phyloP scores from a whole-genome alignment of 2,888 invertebrate species.

The Seladonia tumulorum region DNA sequence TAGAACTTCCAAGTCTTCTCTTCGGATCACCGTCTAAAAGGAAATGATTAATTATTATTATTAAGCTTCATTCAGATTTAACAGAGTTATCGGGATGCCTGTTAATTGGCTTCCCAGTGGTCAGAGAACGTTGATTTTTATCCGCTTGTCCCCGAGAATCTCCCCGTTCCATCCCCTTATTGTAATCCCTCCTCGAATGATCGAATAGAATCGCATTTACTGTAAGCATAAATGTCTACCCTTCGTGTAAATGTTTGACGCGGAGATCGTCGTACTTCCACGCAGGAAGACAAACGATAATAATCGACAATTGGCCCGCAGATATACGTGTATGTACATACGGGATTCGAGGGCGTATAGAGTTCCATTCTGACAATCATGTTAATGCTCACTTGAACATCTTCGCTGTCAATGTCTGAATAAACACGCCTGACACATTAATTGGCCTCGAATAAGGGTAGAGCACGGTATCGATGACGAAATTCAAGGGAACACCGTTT shows the following conservation, averaged over 20 bases:
- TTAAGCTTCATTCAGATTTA: neutral
- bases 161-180: neutral
- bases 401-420: constrained; percentile 72
- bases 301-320: constrained; percentile 36
- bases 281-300: constrained; percentile 4
- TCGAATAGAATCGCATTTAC: neutral
- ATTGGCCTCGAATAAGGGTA: constrained; percentile 43
- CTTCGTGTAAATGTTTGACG: neutral
- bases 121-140: neutral
- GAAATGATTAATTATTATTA: neutral
- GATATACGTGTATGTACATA: neutral
- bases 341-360: constrained; percentile 44
- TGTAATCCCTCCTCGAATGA: no score
- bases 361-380: constrained; percentile 61
- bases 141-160: neutral
- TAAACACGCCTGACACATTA: constrained; percentile 72
- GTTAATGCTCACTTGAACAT: constrained; percentile 68
- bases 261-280: neutral
- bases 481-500: constrained; percentile 28
- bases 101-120: neutral
- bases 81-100: neutral
- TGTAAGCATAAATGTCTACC: neutral
- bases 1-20: neutral
- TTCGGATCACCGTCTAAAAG: neutral
- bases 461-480: constrained; percentile 16